Evolutionary conservation across 2,888 invertebrate species (phyloP).

Genomic region (Andrena trimmerana): DNA sequence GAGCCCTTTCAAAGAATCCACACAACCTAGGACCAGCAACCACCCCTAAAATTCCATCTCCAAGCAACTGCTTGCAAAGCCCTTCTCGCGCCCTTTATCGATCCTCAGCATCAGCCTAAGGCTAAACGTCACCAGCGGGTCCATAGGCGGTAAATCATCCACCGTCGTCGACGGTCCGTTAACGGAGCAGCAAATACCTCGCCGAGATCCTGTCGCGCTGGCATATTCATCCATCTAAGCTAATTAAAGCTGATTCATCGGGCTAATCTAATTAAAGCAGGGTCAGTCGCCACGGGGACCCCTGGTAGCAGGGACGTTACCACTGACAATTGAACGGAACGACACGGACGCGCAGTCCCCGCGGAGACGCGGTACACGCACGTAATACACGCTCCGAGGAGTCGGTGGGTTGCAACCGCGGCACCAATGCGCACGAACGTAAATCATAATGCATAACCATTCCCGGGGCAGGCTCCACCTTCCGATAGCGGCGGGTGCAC

Average conservation of each 20-base stretch:
- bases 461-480: slow-evolving; percentile 75
- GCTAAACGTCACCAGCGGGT: neutral
- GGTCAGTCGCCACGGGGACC: slow-evolving; percentile 25
- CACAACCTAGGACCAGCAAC: neutral
- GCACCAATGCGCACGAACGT: slow-evolving; percentile 75
- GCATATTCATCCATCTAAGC: slow-evolving; percentile 35
- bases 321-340: slow-evolving; percentile 66
- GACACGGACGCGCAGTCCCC: slow-evolving; percentile 37
- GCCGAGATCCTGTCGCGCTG: neutral
- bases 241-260: slow-evolving; percentile 55
- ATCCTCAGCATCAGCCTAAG: neutral
- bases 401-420: slow-evolving; percentile 65
- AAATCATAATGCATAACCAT: slow-evolving; percentile 80
- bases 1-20: too few relatives aligned
- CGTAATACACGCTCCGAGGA: slow-evolving; percentile 20
- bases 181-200: neutral
- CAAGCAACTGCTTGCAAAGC: neutral
- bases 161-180: neutral
- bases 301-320: slow-evolving; percentile 50
- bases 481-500: slow-evolving; percentile 49
- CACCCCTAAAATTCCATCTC: neutral
- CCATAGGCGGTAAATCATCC: neutral
- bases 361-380: slow-evolving; percentile 23
- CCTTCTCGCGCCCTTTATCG: neutral
- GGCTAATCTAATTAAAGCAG: slow-evolving; percentile 56